Evolutionary conservation across 1,140 invertebrate species (phyloP).

Genomic region (Drosophila subobscura): DNA sequence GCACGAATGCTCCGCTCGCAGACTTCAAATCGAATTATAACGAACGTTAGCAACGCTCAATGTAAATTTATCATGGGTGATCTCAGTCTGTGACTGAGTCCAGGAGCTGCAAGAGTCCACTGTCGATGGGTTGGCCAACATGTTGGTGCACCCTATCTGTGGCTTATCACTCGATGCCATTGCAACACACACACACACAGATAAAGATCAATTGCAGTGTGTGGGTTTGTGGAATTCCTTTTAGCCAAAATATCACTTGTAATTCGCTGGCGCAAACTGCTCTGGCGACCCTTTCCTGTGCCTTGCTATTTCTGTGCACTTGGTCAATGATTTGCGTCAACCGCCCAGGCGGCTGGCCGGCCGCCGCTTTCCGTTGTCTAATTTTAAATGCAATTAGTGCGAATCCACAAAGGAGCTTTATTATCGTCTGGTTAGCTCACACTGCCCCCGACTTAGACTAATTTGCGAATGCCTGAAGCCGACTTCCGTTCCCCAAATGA

Average conservation of each 20-base stretch:
- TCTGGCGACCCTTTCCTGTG: conserved; percentile 9
- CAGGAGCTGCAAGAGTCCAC: not conserved
- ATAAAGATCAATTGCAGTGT: too few species aligned
- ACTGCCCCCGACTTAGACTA: conserved; percentile 47
- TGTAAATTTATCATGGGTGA: too few species aligned
- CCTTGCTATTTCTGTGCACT: conserved; percentile 49
- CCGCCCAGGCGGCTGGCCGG: conserved; percentile 5
- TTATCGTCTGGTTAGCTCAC: conserved; percentile 13
- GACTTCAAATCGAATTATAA: too few species aligned
- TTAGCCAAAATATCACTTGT: not conserved
- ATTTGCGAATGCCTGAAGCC: conserved; percentile 25
- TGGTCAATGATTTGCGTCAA: conserved; percentile 62
- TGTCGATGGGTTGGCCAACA: conserved; percentile 30
- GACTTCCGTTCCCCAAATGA: conserved; percentile 23
- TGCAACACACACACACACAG: conserved; percentile 2
- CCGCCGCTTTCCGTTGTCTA: conserved; percentile 37
- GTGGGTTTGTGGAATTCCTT: too few species aligned
- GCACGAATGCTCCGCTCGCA: too few species aligned
- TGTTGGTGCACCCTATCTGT: conserved; percentile 10
- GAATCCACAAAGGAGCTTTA: conserved; percentile 39
- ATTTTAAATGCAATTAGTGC: conserved; percentile 71
- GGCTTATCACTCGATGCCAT: conserved; percentile 7
- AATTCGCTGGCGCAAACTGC: not conserved
- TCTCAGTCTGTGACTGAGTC: conserved; percentile 13
- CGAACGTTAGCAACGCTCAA: too few species aligned